These are phyloP conservation scores for Oopsacas minuta DNA, from an alignment of 37 sponge, comb jelly and placozoan species.

Conservation along the genomic window DNA sequence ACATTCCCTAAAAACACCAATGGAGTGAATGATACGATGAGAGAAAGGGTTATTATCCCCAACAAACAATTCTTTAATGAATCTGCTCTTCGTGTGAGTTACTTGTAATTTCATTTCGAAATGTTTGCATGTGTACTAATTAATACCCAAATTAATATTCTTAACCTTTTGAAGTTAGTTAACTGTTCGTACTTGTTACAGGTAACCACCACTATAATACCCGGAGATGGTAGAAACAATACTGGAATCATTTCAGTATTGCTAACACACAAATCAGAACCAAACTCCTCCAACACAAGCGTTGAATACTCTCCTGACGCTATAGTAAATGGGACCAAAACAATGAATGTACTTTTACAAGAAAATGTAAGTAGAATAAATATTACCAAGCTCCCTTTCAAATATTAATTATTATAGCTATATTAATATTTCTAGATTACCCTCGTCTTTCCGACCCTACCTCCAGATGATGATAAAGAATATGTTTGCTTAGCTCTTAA, in stretches of 20 bases:
- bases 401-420: too few species aligned
- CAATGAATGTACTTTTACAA: too few species aligned
- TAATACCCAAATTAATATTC: background rate
- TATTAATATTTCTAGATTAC: background rate
- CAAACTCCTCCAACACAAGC: background rate
- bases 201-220: background rate
- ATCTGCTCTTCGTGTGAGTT: background rate
- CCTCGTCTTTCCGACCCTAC: background rate
- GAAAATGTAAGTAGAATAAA: too few species aligned
- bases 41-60: background rate
- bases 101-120: background rate
- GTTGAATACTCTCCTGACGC: too few species aligned
- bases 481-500: background rate
- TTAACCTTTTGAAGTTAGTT: too few species aligned
- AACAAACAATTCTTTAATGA: background rate
- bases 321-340: too few species aligned
- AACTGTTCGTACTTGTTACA: too few species aligned
- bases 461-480: background rate
- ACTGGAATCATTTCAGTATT: constrained; percentile 2
- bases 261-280: background rate
- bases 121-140: background rate
- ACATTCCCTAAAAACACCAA: background rate
- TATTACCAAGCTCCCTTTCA: too few species aligned
- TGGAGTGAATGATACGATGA: too few species aligned
- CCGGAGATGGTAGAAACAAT: background rate